Conservation (phyloP, 2,113 vertebrate species). For the Arvicanthis niloticus region DNA sequence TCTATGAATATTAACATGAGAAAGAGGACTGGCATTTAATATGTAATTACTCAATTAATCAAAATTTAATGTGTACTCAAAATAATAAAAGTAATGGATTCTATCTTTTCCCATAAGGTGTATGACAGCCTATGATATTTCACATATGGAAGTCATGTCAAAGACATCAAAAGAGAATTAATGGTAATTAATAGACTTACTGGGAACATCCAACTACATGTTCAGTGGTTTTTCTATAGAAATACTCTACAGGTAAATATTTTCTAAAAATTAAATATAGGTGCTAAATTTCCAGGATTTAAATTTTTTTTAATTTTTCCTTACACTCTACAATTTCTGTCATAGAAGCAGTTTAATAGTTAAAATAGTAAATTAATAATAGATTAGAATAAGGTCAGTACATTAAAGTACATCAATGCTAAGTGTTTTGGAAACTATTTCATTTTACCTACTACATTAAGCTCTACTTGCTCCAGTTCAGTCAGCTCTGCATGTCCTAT, state of each 20-base stretch:
- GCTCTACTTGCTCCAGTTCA: not conserved
- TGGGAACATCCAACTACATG: not conserved
- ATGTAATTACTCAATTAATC: not conserved
- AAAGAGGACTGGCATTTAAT: not conserved
- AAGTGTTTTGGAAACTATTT: not conserved
- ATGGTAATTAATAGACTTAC: not conserved
- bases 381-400: not conserved
- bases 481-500: fast-evolving
- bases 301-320: not conserved
- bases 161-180: not conserved
- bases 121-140: not conserved
- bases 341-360: not conserved
- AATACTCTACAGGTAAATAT: not conserved
- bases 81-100: not conserved
- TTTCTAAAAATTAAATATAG: slow-evolving; percentile 23
- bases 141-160: not conserved
- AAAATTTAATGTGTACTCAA: slow-evolving; percentile 30
- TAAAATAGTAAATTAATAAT: not conserved
- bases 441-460: not conserved
- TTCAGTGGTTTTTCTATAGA: not conserved
- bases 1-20: not conserved
- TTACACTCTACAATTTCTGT: not conserved
- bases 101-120: not conserved
- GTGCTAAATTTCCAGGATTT: not conserved
- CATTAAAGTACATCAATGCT: not conserved